Base-by-base conservation (phyloP, 2,113 vertebrate genomes). In the Ginglymostoma cirratum region DNA sequence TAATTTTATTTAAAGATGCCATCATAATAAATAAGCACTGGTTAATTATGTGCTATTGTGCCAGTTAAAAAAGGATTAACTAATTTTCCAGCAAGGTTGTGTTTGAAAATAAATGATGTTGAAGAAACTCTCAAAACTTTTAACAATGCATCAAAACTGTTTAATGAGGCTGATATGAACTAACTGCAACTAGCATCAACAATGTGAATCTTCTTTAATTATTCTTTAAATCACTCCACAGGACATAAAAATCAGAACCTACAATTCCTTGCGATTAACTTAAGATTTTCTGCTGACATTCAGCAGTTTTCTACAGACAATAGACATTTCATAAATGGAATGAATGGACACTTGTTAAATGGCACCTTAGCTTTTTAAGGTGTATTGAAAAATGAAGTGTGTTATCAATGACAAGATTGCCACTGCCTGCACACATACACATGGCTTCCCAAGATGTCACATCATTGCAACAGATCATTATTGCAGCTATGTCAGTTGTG, bases 251-350 rank as follows among this genome's bases (percentile, higher is more conserved):
- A n/a, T 38, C 89, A n/a, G 66, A 34, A 67, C 89, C n/a, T 42
- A 38, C n/a, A 23, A 61, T 38, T 93, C 61, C 61, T 23, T 38
- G 89, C 38, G 61, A 93, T 93, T 93, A 66, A 66, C n/a, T 66
- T 61, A 23, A 93, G 89, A n/a, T 93, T 67, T 66, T 66, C 89
- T 67, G 61, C 89, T 67, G 89, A 66, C 89, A 66, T 66, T 93
- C 34, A 38, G 34, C 4, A n/a, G 66, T 42, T 93, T 93, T 66
- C 61, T 19, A 67, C 34, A 38, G 34, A 3, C 66, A 93, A 66
- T 66, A 67, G 17, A 67, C 89, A 90, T 14, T 61, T 61, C 48
- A 90, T 52, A 61, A 48, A 4, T 65, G 27, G 3, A 27, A 27
- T 19, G 15, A 90, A 61, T 61, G 87, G 61, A 65, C 87, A 61